phyloP scores from a whole-genome alignment of 2,797 vertebrate species.

The Rhodeus uyekii region DNA sequence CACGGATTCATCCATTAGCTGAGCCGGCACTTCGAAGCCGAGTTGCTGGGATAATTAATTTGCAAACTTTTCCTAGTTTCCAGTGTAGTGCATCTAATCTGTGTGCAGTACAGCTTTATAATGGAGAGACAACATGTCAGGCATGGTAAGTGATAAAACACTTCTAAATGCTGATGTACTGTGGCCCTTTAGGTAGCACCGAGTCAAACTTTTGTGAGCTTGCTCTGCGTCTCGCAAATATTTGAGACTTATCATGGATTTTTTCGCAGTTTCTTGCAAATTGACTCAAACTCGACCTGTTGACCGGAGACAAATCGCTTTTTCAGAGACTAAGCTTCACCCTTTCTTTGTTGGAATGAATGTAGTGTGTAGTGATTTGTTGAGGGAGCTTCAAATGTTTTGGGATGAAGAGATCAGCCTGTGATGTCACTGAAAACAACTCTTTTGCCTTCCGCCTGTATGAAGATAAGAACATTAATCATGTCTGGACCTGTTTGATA shows the following conservation, averaged over 20 bases:
- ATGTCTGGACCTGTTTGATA: slow-evolving; percentile 36
- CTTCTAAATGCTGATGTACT: neutral
- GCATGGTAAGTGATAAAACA: slow-evolving; percentile 13
- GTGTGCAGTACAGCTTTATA: slow-evolving; percentile 8
- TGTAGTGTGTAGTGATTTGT: neutral
- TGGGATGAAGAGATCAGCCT: slow-evolving; percentile 9
- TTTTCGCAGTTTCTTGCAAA: neutral
- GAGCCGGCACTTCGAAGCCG: neutral
- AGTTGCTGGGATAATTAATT: slow-evolving; percentile 36
- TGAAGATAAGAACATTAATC: slow-evolving; percentile 15
- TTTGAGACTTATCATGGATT: neutral
- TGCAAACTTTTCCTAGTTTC: slow-evolving; percentile 22
- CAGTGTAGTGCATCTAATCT: slow-evolving; percentile 29
- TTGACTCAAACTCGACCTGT: neutral
- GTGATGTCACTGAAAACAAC: slow-evolving; percentile 10
- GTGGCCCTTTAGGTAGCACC: neutral
- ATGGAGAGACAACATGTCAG: neutral
- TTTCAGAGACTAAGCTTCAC: neutral
- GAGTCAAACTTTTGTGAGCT: neutral
- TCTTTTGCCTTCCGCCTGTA: neutral
- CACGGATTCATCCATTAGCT: slow-evolving; percentile 33
- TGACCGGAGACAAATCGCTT: neutral
- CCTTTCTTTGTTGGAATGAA: neutral
- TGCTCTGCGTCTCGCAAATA: neutral
- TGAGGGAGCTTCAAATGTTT: slow-evolving; percentile 8